These are phyloP conservation scores for Hylaeus anthracinus DNA, from an alignment of 1,140 invertebrate species.

Conservation along the genomic window DNA sequence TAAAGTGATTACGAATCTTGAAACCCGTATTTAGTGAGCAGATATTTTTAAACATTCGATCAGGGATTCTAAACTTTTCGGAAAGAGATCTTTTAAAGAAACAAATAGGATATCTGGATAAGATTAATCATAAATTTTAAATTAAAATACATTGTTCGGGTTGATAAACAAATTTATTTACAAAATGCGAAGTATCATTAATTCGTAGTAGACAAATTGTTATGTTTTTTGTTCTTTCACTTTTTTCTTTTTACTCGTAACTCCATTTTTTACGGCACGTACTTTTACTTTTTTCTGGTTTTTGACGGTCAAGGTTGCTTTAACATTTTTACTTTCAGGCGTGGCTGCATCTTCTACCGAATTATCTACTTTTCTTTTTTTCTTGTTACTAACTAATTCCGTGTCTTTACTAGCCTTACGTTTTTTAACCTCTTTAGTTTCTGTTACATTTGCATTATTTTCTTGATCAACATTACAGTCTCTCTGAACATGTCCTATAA, in stretches of 20 bases:
- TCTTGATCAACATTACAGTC: slow-evolving; percentile 39
- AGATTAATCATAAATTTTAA: not conserved
- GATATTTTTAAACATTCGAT: no score
- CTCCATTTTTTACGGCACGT: not conserved
- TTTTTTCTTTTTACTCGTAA: slow-evolving; percentile 12
- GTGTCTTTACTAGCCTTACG: slow-evolving; percentile 20
- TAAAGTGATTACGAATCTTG: no score
- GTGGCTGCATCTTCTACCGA: not conserved
- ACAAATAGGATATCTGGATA: not conserved
- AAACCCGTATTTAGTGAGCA: no score
- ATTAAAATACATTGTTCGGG: not conserved
- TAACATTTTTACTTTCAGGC: not conserved
- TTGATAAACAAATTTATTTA: slow-evolving; percentile 11
- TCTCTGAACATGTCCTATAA: slow-evolving; percentile 66
- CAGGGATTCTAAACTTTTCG: no score
- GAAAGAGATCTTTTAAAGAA: no score
- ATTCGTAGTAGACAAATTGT: not conserved
- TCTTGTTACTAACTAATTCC: not conserved
- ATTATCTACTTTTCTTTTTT: slow-evolving; percentile 37
- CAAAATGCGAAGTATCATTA: not conserved
- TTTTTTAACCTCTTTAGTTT: slow-evolving; percentile 27
- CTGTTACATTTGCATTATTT: not conserved
- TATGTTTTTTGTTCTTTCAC: not conserved
- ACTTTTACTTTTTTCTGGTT: not conserved
- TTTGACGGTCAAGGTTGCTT: not conserved